Conservation (phyloP, 1,140 invertebrate species). For the Ooceraea biroi region DNA sequence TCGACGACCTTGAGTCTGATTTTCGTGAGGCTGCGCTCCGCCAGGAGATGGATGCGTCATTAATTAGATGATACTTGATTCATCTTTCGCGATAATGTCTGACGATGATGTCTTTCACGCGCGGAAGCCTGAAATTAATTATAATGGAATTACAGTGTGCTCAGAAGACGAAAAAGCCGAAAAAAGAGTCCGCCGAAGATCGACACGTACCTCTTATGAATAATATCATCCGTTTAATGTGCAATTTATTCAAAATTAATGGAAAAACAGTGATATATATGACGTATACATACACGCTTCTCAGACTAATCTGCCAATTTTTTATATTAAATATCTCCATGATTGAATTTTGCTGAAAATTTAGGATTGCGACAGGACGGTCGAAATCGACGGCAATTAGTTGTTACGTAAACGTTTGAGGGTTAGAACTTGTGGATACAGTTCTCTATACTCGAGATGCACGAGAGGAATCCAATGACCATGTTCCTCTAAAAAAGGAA, state of each 20-base stretch:
- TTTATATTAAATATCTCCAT: constrained; percentile 8
- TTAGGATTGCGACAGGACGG: too few species aligned
- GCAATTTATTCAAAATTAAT: constrained; percentile 22
- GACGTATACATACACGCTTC: background rate
- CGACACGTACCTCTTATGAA: background rate
- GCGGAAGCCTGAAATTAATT: constrained; percentile 30
- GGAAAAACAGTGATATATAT: background rate
- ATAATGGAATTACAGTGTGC: background rate
- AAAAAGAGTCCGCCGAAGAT: background rate
- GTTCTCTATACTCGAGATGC: constrained; percentile 16
- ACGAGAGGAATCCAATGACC: too few species aligned
- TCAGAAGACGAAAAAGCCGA: background rate
- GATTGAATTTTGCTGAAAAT: constrained; percentile 2
- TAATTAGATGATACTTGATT: constrained; percentile 39
- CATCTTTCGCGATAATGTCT: background rate
- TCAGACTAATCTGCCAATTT: background rate
- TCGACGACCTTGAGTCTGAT: constrained; percentile 9
- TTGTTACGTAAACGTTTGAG: constrained; percentile 9
- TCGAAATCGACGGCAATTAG: constrained; percentile 41
- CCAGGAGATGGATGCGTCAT: background rate
- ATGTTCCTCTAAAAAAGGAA: too few species aligned
- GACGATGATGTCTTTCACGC: background rate
- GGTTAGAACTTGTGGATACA: constrained; percentile 52
- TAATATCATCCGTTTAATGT: background rate
- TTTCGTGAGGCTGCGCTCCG: background rate